Percentiles rank a stretch among this genome's conserved stretches.
These are phyloP conservation scores for Parasteatoda tepidariorum DNA, from an alignment of 1,140 invertebrate species.

Conservation along the genomic window DNA sequence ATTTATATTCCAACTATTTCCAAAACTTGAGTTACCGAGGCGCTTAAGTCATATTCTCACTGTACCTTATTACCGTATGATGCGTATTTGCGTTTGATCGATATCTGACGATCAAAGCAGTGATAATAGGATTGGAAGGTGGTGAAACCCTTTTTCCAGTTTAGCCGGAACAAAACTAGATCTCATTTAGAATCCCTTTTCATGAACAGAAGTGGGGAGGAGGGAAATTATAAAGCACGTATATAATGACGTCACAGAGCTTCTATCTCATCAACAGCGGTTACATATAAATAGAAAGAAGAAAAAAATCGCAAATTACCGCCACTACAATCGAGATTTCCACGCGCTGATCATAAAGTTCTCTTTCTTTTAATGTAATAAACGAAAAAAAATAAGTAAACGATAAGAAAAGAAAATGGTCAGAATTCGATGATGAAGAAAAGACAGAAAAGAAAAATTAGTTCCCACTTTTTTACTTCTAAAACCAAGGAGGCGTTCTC, in stretches of 20 bases:
- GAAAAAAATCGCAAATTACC: constrained; percentile 24
- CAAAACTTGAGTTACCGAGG: no score
- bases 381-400: constrained; percentile 20
- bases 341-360: constrained; percentile 33
- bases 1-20: no score
- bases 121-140: not conserved
- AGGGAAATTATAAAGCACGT: not conserved
- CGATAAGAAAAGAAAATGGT: constrained; percentile 4
- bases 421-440: not conserved
- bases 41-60: no score
- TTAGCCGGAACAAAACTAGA: not conserved
- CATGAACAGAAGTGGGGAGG: no score
- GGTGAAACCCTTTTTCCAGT: not conserved
- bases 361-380: constrained; percentile 58
- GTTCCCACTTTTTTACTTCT: not conserved
- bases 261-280: not conserved
- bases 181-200: not conserved
- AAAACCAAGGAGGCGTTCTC: constrained; percentile 54
- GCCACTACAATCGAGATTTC: constrained; percentile 9
- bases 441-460: not conserved
- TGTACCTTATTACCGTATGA: no score
- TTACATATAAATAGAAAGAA: constrained; percentile 18
- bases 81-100: no score
- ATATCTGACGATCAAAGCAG: not conserved
- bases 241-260: constrained; percentile 25